Conservation (phyloP, 2,888 invertebrate genomes). For the Prenolepis imparis region DNA sequence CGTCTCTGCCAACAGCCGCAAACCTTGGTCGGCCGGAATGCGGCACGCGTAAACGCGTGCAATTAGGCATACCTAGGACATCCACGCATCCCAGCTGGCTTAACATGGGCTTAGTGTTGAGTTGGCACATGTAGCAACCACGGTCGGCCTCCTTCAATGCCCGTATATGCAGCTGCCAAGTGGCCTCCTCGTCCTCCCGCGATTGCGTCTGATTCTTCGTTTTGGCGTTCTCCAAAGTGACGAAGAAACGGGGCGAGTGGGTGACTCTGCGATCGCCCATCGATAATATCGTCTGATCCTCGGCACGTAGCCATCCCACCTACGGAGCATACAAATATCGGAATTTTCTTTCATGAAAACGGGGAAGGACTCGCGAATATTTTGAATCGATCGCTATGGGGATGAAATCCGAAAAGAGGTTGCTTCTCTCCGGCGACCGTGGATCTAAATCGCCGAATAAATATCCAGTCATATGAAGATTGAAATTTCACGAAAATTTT, state of each 20-base stretch:
- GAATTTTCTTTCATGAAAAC: neutral
- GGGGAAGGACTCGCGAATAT: neutral
- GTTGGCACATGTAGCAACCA: constrained; percentile 94
- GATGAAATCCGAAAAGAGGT: neutral
- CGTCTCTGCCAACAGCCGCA: constrained; percentile 67
- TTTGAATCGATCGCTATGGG: neutral
- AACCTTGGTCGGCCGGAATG: constrained; percentile 72
- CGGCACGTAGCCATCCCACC: constrained; percentile 93
- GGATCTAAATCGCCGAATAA: neutral
- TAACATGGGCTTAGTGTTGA: constrained; percentile 92
- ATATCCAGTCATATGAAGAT: neutral
- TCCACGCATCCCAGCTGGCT: constrained; percentile 93
- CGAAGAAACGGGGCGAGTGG: constrained; percentile 91
- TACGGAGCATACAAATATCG: constrained; percentile 80
- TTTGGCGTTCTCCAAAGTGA: constrained; percentile 86
- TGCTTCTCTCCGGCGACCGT: neutral
- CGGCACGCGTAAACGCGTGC: constrained; percentile 70
- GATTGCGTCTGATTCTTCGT: constrained; percentile 79
- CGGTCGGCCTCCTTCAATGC: constrained; percentile 91
- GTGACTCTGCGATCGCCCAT: constrained; percentile 92
- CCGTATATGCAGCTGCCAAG: constrained; percentile 92
- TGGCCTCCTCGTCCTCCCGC: constrained; percentile 89
- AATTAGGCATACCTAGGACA: constrained; percentile 89
- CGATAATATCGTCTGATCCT: constrained; percentile 92
- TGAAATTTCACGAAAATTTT: constrained; percentile 27